Evolutionary conservation across 2,888 invertebrate genomes (phyloP).

Genomic region (Molanna angustata): DNA sequence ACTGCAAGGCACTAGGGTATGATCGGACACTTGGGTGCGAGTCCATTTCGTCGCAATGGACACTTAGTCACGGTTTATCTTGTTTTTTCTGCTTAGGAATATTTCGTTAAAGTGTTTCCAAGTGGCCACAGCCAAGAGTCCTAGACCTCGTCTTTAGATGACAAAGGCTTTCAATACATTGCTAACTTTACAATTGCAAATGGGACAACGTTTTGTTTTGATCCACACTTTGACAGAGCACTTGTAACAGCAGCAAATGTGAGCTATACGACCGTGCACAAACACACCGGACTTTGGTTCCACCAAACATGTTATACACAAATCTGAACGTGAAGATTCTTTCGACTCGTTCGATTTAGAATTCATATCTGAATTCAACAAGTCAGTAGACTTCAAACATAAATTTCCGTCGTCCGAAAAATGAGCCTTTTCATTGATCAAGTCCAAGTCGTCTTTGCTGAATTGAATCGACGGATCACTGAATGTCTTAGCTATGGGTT

Average conservation of each 20-base stretch:
- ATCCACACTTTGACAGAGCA: constrained; percentile 67
- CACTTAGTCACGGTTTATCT: too few relatives aligned
- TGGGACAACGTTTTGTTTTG: constrained; percentile 61
- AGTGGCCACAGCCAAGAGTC: background rate
- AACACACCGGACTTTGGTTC: constrained; percentile 67
- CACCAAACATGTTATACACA: constrained; percentile 61
- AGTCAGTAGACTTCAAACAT: constrained; percentile 37
- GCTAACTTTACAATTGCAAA: constrained; percentile 66
- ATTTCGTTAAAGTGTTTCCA: background rate
- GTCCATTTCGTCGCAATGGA: too few relatives aligned
- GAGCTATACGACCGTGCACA: constrained; percentile 63
- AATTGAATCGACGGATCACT: constrained; percentile 45
- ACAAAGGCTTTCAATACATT: constrained; percentile 63
- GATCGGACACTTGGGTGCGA: too few relatives aligned
- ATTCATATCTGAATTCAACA: constrained; percentile 37
- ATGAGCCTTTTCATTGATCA: constrained; percentile 11
- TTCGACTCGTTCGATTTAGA: constrained; percentile 1
- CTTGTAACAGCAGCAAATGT: constrained; percentile 68
- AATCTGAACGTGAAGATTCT: constrained; percentile 32
- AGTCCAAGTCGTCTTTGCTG: constrained; percentile 38
- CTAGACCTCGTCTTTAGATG: constrained; percentile 41
- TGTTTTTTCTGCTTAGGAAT: too few relatives aligned
- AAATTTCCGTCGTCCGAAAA: constrained; percentile 9
- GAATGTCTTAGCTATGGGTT: constrained; percentile 43
- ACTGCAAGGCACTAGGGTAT: too few relatives aligned